Evolutionary conservation across 2,113 vertebrate species (phyloP).

Genomic region (Sylvia atricapilla): DNA sequence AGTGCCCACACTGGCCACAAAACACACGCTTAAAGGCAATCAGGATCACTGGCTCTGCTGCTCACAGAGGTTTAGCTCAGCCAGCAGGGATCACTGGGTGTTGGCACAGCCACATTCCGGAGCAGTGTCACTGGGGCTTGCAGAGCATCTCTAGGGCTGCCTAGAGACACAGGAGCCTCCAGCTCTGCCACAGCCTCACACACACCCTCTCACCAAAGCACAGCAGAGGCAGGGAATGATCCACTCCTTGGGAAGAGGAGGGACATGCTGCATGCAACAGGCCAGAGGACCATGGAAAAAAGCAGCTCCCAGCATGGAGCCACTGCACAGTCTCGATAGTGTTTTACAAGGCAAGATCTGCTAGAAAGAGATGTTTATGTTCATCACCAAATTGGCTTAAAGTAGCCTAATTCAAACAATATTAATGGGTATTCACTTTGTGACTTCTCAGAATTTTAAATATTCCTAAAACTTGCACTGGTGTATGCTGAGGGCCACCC

Average conservation of each 20-base stretch:
- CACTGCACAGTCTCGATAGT: rapidly evolving
- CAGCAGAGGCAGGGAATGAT: not conserved
- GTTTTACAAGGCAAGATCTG: not conserved
- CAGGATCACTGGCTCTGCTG: not conserved
- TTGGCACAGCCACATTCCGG: rapidly evolving
- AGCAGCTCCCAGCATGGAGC: not conserved
- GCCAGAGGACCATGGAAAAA: not conserved
- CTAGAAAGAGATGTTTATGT: not conserved
- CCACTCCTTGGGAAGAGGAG: not conserved
- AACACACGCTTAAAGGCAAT: not conserved
- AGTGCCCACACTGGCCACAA: not conserved
- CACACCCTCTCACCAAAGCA: not conserved
- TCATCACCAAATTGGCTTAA: not conserved
- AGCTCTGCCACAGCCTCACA: not conserved
- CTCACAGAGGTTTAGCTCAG: not conserved
- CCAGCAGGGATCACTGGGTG: not conserved
- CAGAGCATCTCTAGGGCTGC: not conserved
- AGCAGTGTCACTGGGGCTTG: not conserved
- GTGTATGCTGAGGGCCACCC: rapidly evolving
- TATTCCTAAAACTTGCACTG: not conserved
- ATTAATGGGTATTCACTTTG: not conserved
- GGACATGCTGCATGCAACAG: not conserved
- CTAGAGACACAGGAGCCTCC: not conserved
- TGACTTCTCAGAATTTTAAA: not conserved
- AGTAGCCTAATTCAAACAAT: not conserved